Base-by-base conservation (phyloP, 2,888 invertebrate species). In the Hemistola chrysoprasaria region DNA sequence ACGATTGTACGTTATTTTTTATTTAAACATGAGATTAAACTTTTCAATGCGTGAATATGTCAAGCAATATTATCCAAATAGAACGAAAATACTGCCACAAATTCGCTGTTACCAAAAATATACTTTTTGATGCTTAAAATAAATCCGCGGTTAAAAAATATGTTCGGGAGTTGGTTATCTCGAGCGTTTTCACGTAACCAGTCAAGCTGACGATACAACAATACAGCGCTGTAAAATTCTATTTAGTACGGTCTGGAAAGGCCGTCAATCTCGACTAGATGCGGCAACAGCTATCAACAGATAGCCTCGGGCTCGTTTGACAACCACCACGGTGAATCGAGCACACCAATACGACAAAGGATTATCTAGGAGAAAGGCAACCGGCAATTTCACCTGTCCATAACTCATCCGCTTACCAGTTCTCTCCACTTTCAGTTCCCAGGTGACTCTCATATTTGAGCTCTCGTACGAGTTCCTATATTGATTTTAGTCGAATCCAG, bases 231-330 rank as follows among this genome's bases (percentile, higher is more conserved):
- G 59, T 67, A 65, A 71, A 74, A 73, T 65, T 71, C 56, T 65
- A 65, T 73, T 65, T 62, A 64, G 59, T 53, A 47, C 45, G 47
- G 53, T 53, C 54, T 63, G 58, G 61, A 69, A 65, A 63, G 50
- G 50, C 65, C 57, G 74, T 77, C 75, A 68, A 71, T 72, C 70
- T 62, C 45, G 50, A 44, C 54, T 62, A 62, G 59, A 64, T 62
- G 58, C 58, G 56, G 56, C 53, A 71, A 74, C 69, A 70, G 71
- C 64, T 64, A 69, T 70, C 72, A 71, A 75, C 69, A 65, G 71
- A 74, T 76, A 68, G 69, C 71, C 62, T 46, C 56, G 46, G 59
- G 72, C 65, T 61, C 59, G 62, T 56, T 63, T 65, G 65, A 64
- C 59, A 63, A 50, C 53, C 48, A 56, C 57, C 53, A 55, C 53